A percentile compares a stretch with the other conserved stretches of the same genome.
Evolutionary conservation across 2,888 invertebrate species (phyloP).

Genomic region (Notocelia uddmanniana): DNA sequence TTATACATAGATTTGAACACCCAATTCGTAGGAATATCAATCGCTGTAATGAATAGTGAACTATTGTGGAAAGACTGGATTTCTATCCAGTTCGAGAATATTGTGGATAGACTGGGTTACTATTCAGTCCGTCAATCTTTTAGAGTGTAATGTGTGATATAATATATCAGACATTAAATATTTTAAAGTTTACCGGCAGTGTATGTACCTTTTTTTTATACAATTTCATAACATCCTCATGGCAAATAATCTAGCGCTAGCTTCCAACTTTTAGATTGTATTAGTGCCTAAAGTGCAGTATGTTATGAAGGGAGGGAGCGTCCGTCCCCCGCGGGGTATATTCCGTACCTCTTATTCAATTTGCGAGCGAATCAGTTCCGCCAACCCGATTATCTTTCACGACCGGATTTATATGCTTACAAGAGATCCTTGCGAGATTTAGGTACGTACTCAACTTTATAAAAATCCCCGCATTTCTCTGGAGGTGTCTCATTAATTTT

Average conservation of each 20-base stretch:
- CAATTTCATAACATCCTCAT: slow-evolving; percentile 8
- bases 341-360: slow-evolving; percentile 81
- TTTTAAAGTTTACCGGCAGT: too few species aligned
- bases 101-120: not conserved
- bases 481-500: slow-evolving; percentile 28
- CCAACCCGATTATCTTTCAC: slow-evolving; percentile 83
- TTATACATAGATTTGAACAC: too few species aligned
- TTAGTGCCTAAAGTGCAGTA: slow-evolving; percentile 51
- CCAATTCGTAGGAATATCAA: too few species aligned
- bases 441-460: slow-evolving; percentile 48
- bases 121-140: not conserved
- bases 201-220: not conserved
- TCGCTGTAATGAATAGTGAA: too few species aligned
- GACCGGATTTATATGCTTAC: slow-evolving; percentile 79
- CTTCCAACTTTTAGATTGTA: slow-evolving; percentile 41
- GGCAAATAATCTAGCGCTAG: slow-evolving; percentile 30
- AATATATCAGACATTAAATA: too few species aligned
- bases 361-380: slow-evolving; percentile 83
- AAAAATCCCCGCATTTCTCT: slow-evolving; percentile 21
- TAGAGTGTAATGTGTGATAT: too few species aligned
- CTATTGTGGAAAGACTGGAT: too few species aligned
- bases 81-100: not conserved
- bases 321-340: slow-evolving; percentile 40
- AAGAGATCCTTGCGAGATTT: slow-evolving; percentile 70
- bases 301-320: slow-evolving; percentile 53